phyloP scores from a whole-genome alignment of 2,113 vertebrate species.

The Ifrita kowaldi region DNA sequence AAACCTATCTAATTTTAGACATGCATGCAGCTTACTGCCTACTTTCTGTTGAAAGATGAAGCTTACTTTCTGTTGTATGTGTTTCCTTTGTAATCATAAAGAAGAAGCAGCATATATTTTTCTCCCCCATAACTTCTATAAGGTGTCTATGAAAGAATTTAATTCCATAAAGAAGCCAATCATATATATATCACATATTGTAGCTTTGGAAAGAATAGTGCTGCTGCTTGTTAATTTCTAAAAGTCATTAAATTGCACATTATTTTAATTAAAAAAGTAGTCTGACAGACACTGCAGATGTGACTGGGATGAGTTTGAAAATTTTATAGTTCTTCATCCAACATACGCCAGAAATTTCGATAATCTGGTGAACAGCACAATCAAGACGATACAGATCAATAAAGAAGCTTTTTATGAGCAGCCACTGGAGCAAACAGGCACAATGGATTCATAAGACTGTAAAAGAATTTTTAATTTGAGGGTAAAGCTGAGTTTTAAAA shows the following conservation, averaged over 20 bases:
- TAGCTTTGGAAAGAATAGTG: background rate
- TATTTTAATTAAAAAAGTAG: slow-evolving; percentile 25
- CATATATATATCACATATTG: background rate
- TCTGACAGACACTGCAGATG: background rate
- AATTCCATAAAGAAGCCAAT: background rate
- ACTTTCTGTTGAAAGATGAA: background rate
- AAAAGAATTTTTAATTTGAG: background rate
- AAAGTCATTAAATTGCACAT: background rate
- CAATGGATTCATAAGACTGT: background rate
- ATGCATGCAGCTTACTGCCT: background rate
- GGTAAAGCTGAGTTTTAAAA: background rate
- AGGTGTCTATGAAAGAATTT: background rate
- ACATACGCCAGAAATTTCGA: background rate
- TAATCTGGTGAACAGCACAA: background rate
- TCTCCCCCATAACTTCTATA: background rate
- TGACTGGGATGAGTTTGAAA: background rate
- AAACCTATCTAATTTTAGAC: background rate
- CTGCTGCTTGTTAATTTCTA: background rate
- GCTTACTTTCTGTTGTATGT: background rate
- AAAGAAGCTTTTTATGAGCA: background rate
- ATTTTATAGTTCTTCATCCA: background rate
- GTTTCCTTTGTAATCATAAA: background rate
- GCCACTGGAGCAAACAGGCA: background rate
- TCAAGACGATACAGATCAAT: background rate
- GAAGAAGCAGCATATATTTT: background rate